phyloP scores from a whole-genome alignment of 2,797 vertebrate species.

The Diplodus puntazzo region DNA sequence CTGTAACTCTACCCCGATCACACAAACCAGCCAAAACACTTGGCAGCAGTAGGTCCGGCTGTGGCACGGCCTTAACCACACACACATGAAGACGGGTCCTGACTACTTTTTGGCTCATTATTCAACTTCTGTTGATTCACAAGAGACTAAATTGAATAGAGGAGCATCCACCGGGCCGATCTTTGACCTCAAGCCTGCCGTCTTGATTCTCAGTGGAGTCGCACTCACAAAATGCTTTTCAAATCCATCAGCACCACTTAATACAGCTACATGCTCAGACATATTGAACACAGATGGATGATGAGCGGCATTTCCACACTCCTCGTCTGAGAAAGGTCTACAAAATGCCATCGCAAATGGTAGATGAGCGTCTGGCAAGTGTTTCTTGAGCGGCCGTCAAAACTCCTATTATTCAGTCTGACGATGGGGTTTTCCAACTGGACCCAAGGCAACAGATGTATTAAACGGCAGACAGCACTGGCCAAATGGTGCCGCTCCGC shows the following conservation, averaged over 20 bases:
- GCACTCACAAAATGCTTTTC: slow-evolving; percentile 49
- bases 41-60: slow-evolving; percentile 16
- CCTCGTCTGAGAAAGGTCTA: slow-evolving; percentile 39
- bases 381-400: slow-evolving; percentile 55
- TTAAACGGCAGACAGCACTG: slow-evolving; percentile 31
- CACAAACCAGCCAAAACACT: slow-evolving; percentile 25
- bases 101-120: slow-evolving; percentile 61
- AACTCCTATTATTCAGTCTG: slow-evolving; percentile 46
- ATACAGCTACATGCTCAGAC: slow-evolving; percentile 58
- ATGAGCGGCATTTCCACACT: slow-evolving; percentile 49
- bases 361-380: slow-evolving; percentile 47
- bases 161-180: slow-evolving; percentile 41
- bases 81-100: slow-evolving; percentile 17
- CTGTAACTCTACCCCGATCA: slow-evolving; percentile 31
- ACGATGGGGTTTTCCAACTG: slow-evolving; percentile 65
- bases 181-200: slow-evolving; percentile 58
- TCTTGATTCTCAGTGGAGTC: slow-evolving; percentile 57
- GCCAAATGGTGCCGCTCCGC: slow-evolving; percentile 30
- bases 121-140: slow-evolving; percentile 52
- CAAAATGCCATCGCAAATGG: slow-evolving; percentile 58
- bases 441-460: slow-evolving; percentile 38
- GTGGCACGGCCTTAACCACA: slow-evolving; percentile 6
- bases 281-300: slow-evolving; percentile 53
- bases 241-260: slow-evolving; percentile 68
- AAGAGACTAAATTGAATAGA: slow-evolving; percentile 24